Evolutionary conservation across 2,888 invertebrate genomes (phyloP).

Genomic region (Scelioninae gen. 1): DNA sequence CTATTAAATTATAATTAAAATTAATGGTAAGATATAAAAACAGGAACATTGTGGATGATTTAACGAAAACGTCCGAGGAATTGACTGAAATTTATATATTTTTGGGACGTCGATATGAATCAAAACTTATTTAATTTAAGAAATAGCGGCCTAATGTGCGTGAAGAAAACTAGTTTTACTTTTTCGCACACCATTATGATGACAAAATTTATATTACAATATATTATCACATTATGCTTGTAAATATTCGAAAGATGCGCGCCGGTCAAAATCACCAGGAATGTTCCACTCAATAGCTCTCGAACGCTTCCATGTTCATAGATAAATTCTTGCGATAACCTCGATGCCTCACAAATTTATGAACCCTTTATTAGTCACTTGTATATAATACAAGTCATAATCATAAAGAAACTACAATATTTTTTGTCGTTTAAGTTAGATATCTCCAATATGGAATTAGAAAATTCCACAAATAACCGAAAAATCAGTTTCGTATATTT

Average conservation of each 20-base stretch:
- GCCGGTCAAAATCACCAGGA: slow-evolving; percentile 63
- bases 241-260: slow-evolving; percentile 65
- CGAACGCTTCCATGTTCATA: slow-evolving; percentile 68
- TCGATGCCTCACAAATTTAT: slow-evolving; percentile 70
- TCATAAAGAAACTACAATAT: slow-evolving; percentile 64
- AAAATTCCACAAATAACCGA: slow-evolving; percentile 41
- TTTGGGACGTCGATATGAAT: too few species aligned
- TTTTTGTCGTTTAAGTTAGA: slow-evolving; percentile 51
- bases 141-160: too few species aligned
- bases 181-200: slow-evolving; percentile 65
- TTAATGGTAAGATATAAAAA: too few species aligned
- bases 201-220: slow-evolving; percentile 64
- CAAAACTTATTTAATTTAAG: too few species aligned
- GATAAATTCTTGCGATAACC: slow-evolving; percentile 69
- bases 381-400: slow-evolving; percentile 67
- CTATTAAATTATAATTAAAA: too few species aligned
- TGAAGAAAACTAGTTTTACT: slow-evolving; percentile 53
- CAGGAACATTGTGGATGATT: too few species aligned
- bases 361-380: slow-evolving; percentile 70
- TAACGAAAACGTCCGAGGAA: too few species aligned
- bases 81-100: too few species aligned
- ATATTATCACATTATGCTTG: slow-evolving; percentile 66
- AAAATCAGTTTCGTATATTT: slow-evolving; percentile 32
- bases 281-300: slow-evolving; percentile 67
- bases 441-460: slow-evolving; percentile 48